A percentile compares a stretch with the other conserved stretches of the same genome.
Conservation (phyloP, 1,140 invertebrate species). For the Berghia stephanieae region DNA sequence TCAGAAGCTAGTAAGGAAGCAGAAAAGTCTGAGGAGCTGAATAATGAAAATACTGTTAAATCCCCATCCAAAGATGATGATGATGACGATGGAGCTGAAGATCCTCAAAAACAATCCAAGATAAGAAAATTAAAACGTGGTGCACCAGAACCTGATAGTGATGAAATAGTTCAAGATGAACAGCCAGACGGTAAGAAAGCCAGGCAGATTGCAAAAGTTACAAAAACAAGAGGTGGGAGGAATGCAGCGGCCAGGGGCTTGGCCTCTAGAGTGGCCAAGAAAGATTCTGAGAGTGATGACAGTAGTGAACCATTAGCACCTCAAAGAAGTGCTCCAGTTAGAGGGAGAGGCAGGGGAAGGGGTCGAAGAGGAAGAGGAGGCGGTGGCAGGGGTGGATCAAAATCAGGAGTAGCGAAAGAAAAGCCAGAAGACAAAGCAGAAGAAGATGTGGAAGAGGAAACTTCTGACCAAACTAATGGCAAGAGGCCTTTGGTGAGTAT, state of each 20-base stretch:
- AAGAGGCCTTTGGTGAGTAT: conserved; percentile 30
- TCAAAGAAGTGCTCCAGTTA: no score
- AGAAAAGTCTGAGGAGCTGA: not conserved
- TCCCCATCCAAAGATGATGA: no score
- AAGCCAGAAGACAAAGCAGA: not conserved
- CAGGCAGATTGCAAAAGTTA: conserved; percentile 24
- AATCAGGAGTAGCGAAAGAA: not conserved
- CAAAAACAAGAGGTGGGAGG: conserved; percentile 20
- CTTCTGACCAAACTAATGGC: conserved; percentile 21
- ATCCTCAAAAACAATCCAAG: not conserved
- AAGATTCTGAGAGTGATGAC: conserved; percentile 30
- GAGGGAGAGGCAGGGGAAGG: conserved; percentile 8
- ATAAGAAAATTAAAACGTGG: conserved; percentile 19
- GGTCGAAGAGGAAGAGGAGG: not conserved
- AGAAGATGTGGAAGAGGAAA: conserved; percentile 7
- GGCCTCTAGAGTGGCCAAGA: not conserved
- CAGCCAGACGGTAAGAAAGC: conserved; percentile 38
- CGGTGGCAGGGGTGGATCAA: not conserved
- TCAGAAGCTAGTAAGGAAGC: not conserved
- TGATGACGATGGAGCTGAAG: not conserved
- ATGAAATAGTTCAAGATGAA: no score
- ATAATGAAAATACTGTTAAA: not conserved
- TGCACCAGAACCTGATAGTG: conserved; percentile 27
- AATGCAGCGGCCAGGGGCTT: conserved; percentile 24
- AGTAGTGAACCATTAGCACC: conserved; percentile 28